Conservation (phyloP, 2,888 invertebrate species). For the Dysmachus trigonus region DNA sequence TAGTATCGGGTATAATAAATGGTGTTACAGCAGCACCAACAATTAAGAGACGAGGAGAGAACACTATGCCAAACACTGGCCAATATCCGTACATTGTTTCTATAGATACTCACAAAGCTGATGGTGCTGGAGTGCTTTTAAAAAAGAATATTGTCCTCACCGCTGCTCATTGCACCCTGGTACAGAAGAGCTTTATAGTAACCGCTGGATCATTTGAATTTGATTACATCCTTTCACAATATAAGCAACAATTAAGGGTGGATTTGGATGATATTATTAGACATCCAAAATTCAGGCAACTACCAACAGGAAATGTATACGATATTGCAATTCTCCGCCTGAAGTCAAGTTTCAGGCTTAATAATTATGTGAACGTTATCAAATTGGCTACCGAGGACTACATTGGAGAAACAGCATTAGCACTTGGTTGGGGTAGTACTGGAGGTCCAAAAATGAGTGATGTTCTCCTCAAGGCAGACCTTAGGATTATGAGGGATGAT, state of each 20-base stretch:
- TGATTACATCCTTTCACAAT: background rate
- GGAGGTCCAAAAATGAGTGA: background rate
- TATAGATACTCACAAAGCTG: background rate
- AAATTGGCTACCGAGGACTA: background rate
- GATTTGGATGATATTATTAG: background rate
- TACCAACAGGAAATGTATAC: background rate
- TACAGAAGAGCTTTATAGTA: background rate
- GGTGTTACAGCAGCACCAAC: background rate
- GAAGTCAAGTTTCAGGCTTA: background rate
- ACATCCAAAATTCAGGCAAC: background rate
- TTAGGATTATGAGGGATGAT: background rate
- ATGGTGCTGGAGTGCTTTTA: background rate
- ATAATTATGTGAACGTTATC: background rate
- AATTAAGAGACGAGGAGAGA: background rate
- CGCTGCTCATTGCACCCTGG: background rate
- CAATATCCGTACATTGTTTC: background rate
- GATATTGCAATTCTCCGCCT: background rate
- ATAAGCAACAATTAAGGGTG: background rate
- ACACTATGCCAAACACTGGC: background rate
- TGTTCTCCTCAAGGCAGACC: background rate
- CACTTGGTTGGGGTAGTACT: background rate
- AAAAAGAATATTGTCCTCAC: background rate
- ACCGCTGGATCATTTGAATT: background rate
- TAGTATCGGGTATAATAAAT: background rate
- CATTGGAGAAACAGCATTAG: background rate